phyloP scores from a whole-genome alignment of 1,140 invertebrate species.

The Drosophila parvula region DNA sequence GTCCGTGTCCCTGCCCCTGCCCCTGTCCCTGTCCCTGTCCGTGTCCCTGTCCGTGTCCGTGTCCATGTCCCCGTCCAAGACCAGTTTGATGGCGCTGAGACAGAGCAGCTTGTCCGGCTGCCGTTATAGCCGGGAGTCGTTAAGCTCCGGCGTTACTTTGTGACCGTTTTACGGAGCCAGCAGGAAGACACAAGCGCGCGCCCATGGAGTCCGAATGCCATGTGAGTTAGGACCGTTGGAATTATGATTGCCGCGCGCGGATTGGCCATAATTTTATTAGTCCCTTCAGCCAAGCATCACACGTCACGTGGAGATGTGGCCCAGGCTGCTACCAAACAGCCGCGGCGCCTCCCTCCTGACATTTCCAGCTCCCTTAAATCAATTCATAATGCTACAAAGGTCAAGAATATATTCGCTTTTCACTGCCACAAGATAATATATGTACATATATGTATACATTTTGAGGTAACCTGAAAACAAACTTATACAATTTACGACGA shows the following conservation, averaged over 20 bases:
- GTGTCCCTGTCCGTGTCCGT: background rate
- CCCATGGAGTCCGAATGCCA: background rate
- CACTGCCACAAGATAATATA: background rate
- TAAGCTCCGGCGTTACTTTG: slow-evolving; percentile 48
- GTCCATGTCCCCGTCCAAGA: slow-evolving; percentile 1
- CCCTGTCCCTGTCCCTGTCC: background rate
- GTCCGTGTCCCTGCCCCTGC: background rate
- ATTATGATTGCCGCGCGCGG: slow-evolving; percentile 21
- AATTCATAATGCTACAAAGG: slow-evolving; percentile 6
- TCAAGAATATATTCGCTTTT: background rate
- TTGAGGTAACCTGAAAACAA: no score
- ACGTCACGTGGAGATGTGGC: background rate
- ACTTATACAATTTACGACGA: no score
- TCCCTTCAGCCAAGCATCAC: background rate
- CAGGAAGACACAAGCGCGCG: background rate
- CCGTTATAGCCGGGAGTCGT: slow-evolving; percentile 32
- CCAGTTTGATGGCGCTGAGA: slow-evolving; percentile 17
- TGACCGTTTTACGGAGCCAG: slow-evolving; percentile 27
- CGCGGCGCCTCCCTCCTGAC: background rate
- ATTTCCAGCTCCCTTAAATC: slow-evolving; percentile 8
- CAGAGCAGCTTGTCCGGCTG: slow-evolving; percentile 20
- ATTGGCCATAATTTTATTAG: slow-evolving; percentile 34
- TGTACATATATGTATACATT: no score
- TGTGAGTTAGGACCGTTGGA: slow-evolving; percentile 17
- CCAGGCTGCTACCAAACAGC: no score